Evolutionary conservation across 2,888 invertebrate genomes (phyloP), one percentile per base, ranked within the genome.

Genomic region (Tachina grossa): DNA sequence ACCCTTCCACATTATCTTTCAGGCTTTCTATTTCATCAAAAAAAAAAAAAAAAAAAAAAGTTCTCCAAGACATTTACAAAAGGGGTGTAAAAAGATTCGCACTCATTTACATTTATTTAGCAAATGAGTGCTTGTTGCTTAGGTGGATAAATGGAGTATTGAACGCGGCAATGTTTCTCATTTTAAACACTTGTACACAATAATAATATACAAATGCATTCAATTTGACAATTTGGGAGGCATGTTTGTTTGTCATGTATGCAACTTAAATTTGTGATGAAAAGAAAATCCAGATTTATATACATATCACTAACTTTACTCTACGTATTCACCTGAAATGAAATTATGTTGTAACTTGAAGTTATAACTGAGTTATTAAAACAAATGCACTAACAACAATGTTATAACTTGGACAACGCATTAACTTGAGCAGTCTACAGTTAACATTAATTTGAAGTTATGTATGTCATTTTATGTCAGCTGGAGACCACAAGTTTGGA

Each of bases 161-260:
- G 76, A 80, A 84, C 76, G 79, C 84, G 72, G 76, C 61, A 76
- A 76, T 75, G 13, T 77, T 43, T 65, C 51, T 55, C 11, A 45
- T 1, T 14, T 31, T 31, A 6, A 79, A 31, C 31, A 41, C 41
- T 69, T 51, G 19, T 45, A 43, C 31, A 31, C 1, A 69, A 6
- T 19, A 19, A 13, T 53, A 45, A n/a, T n/a, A n/a, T 51, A 14
- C 43, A 45, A 49, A 63, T 63, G 61, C 41, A 63, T 63, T 61
- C 41, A 16, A 68, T 75, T 31, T 45, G 19, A 63, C 63, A 69
- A 55, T 10, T 78, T 69, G 53, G 1, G 41, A 16, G 9, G 9
- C 61, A 39, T 41, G 59, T 39, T 0, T 39, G 59, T 31, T 31
- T 31, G 5, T 4, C 61, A 39, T 39, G 59, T 39, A 6, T 39